Evolutionary conservation across 2,888 invertebrate species (phyloP), one percentile per base, ranked within the genome.

Genomic region (Acanthacorydalis orientalis): DNA sequence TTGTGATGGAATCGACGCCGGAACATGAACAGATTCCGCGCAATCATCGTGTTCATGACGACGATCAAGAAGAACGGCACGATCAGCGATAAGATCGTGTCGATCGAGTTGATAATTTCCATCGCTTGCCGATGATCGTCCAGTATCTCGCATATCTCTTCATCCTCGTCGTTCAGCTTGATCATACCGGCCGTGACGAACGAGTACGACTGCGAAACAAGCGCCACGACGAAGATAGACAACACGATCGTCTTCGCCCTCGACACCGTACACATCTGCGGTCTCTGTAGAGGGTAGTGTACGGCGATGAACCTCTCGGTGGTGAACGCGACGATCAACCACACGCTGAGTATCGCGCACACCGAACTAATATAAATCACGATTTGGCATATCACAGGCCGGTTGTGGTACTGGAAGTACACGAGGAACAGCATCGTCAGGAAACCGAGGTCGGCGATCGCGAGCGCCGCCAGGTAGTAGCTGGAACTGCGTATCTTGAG

Each of bases 281-380:
- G 74, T 23, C 76, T 60, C 46, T 71, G 72, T 10, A 77, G 57
- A 0, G 77, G 77, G 56, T 74, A 75, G 54, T 77, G 75, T 1
- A 80, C 75, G 4, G 78, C 80, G 39, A 80, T 76, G 61, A 77
- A 80, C 47, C 80, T 64, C 57, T 81, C 80, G 2, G 78, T 73
- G 1, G 80, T 80, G 58, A 80, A 80, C 1, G 78, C 78, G 6
- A 81, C 80, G 35, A 78, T 77, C 33, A 80, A 62, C 79, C 80
- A 81, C 2, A 78, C 78, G 55, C 78, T 78, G 10, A 80, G 59
- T 46, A 77, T 78, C 51, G 76, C 74, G 65, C 72, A 75, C 1
- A 71, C 71, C 16, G 69, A 69, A 48, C 69, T 69, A 2, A 70
- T 54, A 56, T 74, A 75, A 33, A 72, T 64, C 31, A 72, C 57